Conservation (phyloP, 1,140 invertebrate species). For the Anoplophora glabripennis region DNA sequence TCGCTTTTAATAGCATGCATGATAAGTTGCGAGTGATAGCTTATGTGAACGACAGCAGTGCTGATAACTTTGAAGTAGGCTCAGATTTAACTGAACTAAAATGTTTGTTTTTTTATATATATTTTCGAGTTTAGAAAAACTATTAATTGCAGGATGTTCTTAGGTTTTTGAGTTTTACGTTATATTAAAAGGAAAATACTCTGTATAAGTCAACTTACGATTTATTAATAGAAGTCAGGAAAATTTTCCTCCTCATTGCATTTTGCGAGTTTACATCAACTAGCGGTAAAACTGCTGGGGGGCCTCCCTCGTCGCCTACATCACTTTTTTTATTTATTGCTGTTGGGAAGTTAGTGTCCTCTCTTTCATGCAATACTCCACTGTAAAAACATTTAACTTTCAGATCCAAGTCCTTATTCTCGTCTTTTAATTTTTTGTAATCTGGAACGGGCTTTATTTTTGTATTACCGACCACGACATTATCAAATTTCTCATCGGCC, state of each 20-base stretch:
- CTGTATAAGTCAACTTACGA: slow-evolving; percentile 36
- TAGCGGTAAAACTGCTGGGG: slow-evolving; percentile 52
- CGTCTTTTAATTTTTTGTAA: slow-evolving; percentile 56
- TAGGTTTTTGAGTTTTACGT: too few species aligned
- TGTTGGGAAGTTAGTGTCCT: slow-evolving; percentile 35
- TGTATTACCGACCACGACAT: slow-evolving; percentile 37
- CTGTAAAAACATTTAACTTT: slow-evolving; percentile 58
- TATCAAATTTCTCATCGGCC: slow-evolving; percentile 54
- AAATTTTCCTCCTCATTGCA: slow-evolving; percentile 56
- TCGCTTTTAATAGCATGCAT: too few species aligned
- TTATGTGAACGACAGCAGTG: too few species aligned
- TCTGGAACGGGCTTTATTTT: slow-evolving; percentile 57
- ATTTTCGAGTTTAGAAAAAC: too few species aligned
- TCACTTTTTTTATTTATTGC: slow-evolving; percentile 35
- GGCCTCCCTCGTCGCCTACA: slow-evolving; percentile 35
- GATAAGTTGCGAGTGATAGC: too few species aligned
- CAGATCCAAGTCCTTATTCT: slow-evolving; percentile 54
- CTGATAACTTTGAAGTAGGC: too few species aligned
- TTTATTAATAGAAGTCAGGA: slow-evolving; percentile 56
- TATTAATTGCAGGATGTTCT: too few species aligned
- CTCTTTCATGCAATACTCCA: slow-evolving; percentile 37
- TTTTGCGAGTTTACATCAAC: slow-evolving; percentile 57
- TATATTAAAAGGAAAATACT: not conserved
- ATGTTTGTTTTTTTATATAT: too few species aligned
- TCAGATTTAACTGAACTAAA: too few species aligned